Percentiles rank a stretch among this genome's conserved stretches.
Evolutionary conservation across 2,113 vertebrate genomes (phyloP).

Genomic region (Arenaria interpres): DNA sequence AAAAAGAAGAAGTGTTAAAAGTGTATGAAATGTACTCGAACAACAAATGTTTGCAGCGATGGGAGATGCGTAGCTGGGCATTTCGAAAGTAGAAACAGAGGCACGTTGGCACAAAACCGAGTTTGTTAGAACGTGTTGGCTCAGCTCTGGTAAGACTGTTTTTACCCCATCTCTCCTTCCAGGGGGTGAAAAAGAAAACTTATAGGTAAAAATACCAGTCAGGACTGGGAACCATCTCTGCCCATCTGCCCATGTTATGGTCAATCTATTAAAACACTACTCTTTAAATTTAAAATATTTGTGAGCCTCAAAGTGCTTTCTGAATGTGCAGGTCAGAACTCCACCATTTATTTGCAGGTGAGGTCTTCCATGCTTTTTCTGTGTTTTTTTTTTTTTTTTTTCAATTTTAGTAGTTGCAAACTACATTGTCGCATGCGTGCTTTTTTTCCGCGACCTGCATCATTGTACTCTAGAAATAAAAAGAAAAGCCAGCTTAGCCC

Average conservation of each 20-base stretch:
- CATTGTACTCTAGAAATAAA: constrained; percentile 74
- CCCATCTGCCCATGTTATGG: not conserved
- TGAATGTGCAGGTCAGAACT: not conserved
- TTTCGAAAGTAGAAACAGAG: not conserved
- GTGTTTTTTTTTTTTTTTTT: not conserved
- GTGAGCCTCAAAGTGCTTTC: not conserved
- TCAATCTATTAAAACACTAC: not conserved
- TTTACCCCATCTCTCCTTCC: not conserved
- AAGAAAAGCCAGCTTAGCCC: constrained; percentile 79
- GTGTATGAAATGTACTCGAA: constrained; percentile 38
- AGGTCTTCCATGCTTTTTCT: not conserved
- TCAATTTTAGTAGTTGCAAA: not conserved
- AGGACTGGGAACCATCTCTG: not conserved
- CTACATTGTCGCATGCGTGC: not conserved
- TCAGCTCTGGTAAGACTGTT: not conserved
- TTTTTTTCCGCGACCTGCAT: constrained; percentile 40
- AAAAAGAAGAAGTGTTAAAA: constrained; percentile 51
- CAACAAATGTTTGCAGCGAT: constrained; percentile 18
- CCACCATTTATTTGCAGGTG: not conserved
- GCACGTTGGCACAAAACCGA: not conserved
- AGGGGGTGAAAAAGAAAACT: not conserved
- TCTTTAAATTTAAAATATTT: not conserved
- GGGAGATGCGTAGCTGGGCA: not conserved
- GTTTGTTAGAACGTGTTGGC: not conserved
- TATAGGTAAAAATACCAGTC: not conserved